A percentile compares a stretch with the other conserved stretches of the same genome.
Evolutionary conservation across 2,888 invertebrate species (phyloP).

Genomic region (Rhyacophila evoluta): DNA sequence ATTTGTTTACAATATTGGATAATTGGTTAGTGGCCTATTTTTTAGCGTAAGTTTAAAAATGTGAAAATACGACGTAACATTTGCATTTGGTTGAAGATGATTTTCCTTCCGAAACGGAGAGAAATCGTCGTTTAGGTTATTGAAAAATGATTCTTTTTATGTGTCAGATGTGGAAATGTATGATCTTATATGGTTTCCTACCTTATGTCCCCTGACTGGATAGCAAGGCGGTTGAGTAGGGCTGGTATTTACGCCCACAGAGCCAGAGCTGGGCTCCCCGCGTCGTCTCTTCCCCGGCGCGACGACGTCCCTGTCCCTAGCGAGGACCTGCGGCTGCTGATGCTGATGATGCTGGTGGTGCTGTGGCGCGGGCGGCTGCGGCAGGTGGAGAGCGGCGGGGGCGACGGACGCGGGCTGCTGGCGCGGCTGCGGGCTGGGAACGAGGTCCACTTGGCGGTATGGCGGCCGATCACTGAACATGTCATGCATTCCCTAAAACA

Average conservation of each 20-base stretch:
- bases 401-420: slow-evolving; percentile 67
- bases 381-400: slow-evolving; percentile 65
- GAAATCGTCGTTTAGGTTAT: too few relatives aligned
- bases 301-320: slow-evolving; percentile 25
- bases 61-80: too few relatives aligned
- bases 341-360: slow-evolving; percentile 57
- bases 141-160: too few relatives aligned
- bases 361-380: slow-evolving; percentile 61
- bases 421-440: slow-evolving; percentile 63
- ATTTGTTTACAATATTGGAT: too few relatives aligned
- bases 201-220: slow-evolving; percentile 41
- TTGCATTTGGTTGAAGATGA: too few relatives aligned
- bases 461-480: slow-evolving; percentile 75
- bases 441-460: slow-evolving; percentile 54
- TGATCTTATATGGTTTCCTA: neutral
- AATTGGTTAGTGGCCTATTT: too few relatives aligned
- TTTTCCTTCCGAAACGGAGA: too few relatives aligned
- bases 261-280: slow-evolving; percentile 19
- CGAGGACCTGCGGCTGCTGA: slow-evolving; percentile 56
- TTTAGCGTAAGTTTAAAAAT: too few relatives aligned
- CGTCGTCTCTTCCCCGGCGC: slow-evolving; percentile 58
- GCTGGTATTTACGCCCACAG: slow-evolving; percentile 28
- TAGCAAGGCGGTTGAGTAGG: slow-evolving; percentile 36
- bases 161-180: too few relatives aligned
- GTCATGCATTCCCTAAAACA: slow-evolving; percentile 84